phyloP scores from a whole-genome alignment of 2,888 invertebrate species.

The Drosophila kambysellisi region DNA sequence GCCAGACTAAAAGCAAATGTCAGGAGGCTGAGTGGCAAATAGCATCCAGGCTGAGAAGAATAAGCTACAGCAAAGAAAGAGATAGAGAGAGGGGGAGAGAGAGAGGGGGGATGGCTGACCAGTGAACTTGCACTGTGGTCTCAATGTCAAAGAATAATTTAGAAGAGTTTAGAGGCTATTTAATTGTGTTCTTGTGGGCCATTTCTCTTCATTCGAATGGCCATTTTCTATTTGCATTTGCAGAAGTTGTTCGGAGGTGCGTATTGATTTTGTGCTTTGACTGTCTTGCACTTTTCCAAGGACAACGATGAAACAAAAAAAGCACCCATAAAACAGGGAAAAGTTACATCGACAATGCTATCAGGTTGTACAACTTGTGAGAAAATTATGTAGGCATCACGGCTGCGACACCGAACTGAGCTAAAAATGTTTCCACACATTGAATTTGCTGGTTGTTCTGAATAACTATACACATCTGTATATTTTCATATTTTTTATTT shows the following conservation, averaged over 20 bases:
- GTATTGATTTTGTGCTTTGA: slow-evolving; percentile 3
- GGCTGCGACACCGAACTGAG: neutral
- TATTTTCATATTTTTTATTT: neutral
- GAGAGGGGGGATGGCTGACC: slow-evolving; percentile 5
- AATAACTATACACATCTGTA: neutral
- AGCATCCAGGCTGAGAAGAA: slow-evolving; percentile 36
- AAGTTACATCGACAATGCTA: neutral
- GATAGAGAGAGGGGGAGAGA: slow-evolving; percentile 6
- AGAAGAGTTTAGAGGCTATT: neutral
- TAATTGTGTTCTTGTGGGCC: neutral
- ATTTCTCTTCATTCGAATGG: neutral
- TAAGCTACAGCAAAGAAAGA: slow-evolving; percentile 3
- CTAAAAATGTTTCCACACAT: neutral
- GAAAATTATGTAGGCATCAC: neutral
- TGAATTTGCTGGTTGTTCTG: neutral
- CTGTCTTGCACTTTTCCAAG: neutral
- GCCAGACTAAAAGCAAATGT: slow-evolving; percentile 39
- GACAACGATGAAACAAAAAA: slow-evolving; percentile 1
- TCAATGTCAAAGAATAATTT: neutral
- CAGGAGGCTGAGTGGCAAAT: slow-evolving; percentile 57
- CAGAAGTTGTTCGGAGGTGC: neutral
- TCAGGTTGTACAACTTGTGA: slow-evolving; percentile 7
- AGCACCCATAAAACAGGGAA: neutral
- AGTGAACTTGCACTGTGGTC: slow-evolving; percentile 41
- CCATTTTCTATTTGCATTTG: slow-evolving; percentile 1